Base-by-base conservation (phyloP, 2,888 invertebrate genomes). In the Drosophila merina region DNA sequence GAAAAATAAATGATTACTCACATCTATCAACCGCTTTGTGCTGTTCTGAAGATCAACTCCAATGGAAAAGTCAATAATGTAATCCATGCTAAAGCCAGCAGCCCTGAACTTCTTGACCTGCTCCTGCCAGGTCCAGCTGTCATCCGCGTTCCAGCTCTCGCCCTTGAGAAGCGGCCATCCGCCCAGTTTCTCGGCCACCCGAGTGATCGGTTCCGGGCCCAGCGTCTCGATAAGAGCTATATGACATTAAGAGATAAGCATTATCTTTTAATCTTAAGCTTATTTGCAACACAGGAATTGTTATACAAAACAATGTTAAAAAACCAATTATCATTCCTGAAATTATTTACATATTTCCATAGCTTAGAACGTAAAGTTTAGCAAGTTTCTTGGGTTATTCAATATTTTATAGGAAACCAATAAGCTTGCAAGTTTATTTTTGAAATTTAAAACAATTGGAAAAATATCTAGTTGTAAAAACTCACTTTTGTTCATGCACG, bases 111-210 rank as follows among this genome's bases (percentile, higher is more conserved):
- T 95, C 92, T 96, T 97, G 6, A 97, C 96, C 0, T 96, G 95
- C 76, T 95, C 93, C 80, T 95, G 95, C 98, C 98, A 98, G 73
- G 94, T 93, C 93, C 96, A 98, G 9, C 92, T 91, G 30, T 87
- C 63, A 2, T 93, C 89, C 33, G 94, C 94, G 76, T 95, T 93
- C 97, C 97, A 98, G 0, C 89, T 74, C 31, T 94, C 93, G 0
- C 95, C 97, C 75, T 95, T 95, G 38, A 98, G 92, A n/a, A 96
- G 95, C 0, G 99, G 98, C 98, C 98, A 99, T 3, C 98, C 98
- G 0, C 98, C 98, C 25, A 98, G 93, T n/a, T 94, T 93, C 36
- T 93, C 93, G 57, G 98, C 92, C 89, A 97, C 95, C 0, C 93
- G 92, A 58, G 94, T 91, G 40, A 98, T 93, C 0, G 98, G 97